phyloP scores from a whole-genome alignment of 2,113 vertebrate species.

The Malurus melanocephalus region DNA sequence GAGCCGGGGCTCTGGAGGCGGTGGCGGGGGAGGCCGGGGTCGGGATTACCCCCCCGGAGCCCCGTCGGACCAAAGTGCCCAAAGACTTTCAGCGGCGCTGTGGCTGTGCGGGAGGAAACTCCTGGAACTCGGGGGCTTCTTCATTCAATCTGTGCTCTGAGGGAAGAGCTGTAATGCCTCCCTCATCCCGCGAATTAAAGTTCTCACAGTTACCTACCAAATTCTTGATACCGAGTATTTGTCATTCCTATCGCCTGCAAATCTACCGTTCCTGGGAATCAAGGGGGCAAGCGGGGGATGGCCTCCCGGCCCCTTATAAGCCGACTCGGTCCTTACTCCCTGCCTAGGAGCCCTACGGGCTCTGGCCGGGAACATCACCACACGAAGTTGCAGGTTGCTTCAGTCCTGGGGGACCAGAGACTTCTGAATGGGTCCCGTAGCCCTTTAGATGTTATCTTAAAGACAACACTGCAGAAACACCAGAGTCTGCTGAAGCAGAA shows the following conservation, averaged over 20 bases:
- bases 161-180: background rate
- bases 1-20: background rate
- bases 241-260: background rate
- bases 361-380: background rate
- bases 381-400: background rate
- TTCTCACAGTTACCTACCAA: background rate
- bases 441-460: background rate
- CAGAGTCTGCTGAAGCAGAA: background rate
- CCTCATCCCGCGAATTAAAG: background rate
- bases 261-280: background rate
- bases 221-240: background rate
- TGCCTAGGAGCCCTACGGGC: background rate
- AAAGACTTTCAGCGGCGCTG: background rate
- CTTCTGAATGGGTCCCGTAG: background rate
- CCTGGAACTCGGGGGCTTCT: background rate
- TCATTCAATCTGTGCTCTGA: background rate
- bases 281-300: background rate
- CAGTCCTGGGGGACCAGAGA: background rate
- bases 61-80: background rate
- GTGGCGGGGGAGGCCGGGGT: background rate
- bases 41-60: background rate
- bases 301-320: accelerated
- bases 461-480: conserved; percentile 3
- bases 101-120: background rate
- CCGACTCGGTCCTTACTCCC: background rate